A percentile compares a stretch with the other conserved stretches of the same genome.
Conservation (phyloP, 2,888 invertebrate genomes). For the Mythimna albipuncta region DNA sequence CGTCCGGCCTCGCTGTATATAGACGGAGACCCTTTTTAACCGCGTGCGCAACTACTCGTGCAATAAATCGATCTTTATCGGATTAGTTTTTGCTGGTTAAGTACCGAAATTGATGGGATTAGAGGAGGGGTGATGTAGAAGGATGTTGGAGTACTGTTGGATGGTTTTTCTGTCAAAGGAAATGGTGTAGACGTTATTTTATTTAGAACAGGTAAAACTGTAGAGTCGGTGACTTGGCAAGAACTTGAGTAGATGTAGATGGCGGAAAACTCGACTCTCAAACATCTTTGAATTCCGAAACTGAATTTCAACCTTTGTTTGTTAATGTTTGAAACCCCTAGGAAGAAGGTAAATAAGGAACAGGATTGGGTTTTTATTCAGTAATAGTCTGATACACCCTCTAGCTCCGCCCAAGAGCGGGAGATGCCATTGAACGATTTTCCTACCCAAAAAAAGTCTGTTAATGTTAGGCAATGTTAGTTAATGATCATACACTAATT, state of each 20-base stretch:
- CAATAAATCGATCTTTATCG: constrained; percentile 59
- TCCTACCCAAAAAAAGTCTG: too few species aligned
- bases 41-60: constrained; percentile 52
- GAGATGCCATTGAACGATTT: too few species aligned
- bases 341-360: too few species aligned
- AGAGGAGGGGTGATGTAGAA: constrained; percentile 13
- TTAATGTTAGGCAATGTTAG: background rate
- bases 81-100: constrained; percentile 54
- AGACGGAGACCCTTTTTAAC: constrained; percentile 73
- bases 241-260: background rate
- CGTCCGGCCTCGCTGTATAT: constrained; percentile 82
- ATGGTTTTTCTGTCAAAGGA: constrained; percentile 3
- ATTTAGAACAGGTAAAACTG: background rate
- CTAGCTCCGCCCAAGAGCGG: too few species aligned
- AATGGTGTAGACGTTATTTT: background rate
- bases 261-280: background rate
- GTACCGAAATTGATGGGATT: constrained; percentile 56
- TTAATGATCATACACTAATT: background rate
- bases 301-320: background rate
- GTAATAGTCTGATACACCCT: too few species aligned
- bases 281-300: background rate
- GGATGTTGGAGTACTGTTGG: constrained; percentile 27
- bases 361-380: too few species aligned
- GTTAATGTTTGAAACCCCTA: background rate
- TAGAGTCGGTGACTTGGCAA: background rate